Conservation (phyloP, 64 coral and sea anemone genomes). For the Pachyseris speciosa region DNA sequence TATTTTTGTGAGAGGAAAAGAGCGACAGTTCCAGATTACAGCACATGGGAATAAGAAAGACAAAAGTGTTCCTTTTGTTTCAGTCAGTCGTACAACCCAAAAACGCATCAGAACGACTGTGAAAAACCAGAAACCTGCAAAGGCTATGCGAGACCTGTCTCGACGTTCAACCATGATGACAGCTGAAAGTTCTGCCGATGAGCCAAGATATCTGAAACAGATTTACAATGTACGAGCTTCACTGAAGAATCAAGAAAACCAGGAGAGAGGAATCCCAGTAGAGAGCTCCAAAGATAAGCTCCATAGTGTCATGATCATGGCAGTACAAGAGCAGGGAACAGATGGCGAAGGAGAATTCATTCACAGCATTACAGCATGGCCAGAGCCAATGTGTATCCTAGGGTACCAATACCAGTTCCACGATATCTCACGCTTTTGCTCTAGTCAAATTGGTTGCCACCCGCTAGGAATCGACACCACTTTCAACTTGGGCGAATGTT, state of each 20-base stretch:
- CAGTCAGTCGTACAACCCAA: conserved; percentile 54
- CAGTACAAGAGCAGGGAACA: conserved; percentile 29
- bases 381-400: conserved; percentile 76
- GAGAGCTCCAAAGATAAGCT: conserved; percentile 44
- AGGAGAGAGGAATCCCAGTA: conserved; percentile 56
- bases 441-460: conserved; percentile 27
- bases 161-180: conserved; percentile 56
- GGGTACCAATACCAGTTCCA: conserved; percentile 71
- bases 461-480: conserved; percentile 70
- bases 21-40: conserved; percentile 52
- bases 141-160: conserved; percentile 44
- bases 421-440: conserved; percentile 69
- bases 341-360: conserved; percentile 50
- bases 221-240: conserved; percentile 47
- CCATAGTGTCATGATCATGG: conserved; percentile 72
- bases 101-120: conserved; percentile 37
- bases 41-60: conserved; percentile 68
- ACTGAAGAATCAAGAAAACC: conserved; percentile 42
- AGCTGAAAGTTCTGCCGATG: conserved; percentile 26
- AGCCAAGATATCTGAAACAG: conserved; percentile 61
- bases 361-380: conserved; percentile 57
- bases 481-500: conserved; percentile 68
- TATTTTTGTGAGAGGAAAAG: conserved; percentile 53
- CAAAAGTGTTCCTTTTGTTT: conserved; percentile 67
- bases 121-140: conserved; percentile 55